Percentiles rank a stretch among this genome's conserved stretches.
Evolutionary conservation across 2,888 invertebrate genomes (phyloP).

Genomic region (Chymomyza fuscimana): DNA sequence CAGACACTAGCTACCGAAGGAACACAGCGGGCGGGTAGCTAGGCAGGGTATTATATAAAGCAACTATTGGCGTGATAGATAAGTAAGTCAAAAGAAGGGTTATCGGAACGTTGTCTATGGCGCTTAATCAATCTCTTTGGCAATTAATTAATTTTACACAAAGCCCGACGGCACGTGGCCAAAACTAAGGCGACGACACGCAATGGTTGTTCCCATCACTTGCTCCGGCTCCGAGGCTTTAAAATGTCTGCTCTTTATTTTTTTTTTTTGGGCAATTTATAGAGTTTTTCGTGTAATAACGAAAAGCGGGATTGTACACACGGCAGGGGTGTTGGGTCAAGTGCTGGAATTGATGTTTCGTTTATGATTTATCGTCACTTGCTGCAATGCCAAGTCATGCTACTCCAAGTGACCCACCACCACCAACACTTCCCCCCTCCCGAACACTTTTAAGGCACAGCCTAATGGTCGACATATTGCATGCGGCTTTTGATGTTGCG

Average conservation of each 20-base stretch:
- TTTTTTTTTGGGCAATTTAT: not conserved
- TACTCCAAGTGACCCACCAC: constrained; percentile 2
- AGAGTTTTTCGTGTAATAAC: not conserved
- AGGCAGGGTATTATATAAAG: not conserved
- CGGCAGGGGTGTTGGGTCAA: constrained; percentile 74
- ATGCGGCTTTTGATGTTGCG: constrained; percentile 63
- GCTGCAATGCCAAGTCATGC: constrained; percentile 57
- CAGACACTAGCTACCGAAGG: constrained; percentile 5
- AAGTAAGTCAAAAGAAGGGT: constrained; percentile 57
- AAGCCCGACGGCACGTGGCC: constrained; percentile 54
- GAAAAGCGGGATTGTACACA: constrained; percentile 13
- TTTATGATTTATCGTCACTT: constrained; percentile 79
- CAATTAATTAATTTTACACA: constrained; percentile 66
- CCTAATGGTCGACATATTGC: constrained; percentile 73
- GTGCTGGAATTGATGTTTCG: constrained; percentile 79
- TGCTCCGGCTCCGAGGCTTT: not conserved
- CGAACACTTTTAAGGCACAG: constrained; percentile 12
- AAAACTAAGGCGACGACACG: constrained; percentile 23
- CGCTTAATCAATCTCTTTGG: constrained; percentile 64
- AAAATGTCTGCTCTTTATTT: not conserved
- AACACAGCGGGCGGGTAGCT: not conserved
- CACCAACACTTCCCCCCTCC: constrained; percentile 25
- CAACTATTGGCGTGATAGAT: constrained; percentile 63
- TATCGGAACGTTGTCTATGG: constrained; percentile 24
- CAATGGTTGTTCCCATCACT: not conserved